These are phyloP conservation scores for Drosophila nigrodunni DNA, from an alignment of 1,140 invertebrate genomes.

Conservation along the genomic window DNA sequence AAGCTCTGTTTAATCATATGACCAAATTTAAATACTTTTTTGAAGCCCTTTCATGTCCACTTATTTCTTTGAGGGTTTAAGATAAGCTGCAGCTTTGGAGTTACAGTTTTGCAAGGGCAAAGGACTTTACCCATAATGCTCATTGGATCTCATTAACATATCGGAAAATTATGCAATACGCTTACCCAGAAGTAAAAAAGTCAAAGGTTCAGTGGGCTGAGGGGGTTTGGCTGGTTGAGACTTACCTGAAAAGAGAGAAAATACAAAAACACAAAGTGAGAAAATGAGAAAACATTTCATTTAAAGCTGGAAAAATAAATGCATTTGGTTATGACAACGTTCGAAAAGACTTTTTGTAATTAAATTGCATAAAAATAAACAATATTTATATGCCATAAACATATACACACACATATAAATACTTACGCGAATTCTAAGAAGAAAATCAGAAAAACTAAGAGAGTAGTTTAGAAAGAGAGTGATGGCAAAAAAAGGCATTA, in stretches of 20 bases:
- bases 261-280: not conserved
- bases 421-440: conserved; percentile 14
- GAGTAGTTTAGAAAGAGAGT: not conserved
- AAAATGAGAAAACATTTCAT: conserved; percentile 18
- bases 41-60: no score
- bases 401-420: not conserved
- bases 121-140: not conserved
- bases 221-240: not conserved
- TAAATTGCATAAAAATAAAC: conserved; percentile 14
- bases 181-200: conserved; percentile 18
- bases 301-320: conserved; percentile 13
- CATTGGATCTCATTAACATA: not conserved
- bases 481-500: conserved; percentile 13
- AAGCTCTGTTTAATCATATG: no score
- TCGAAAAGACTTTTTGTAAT: conserved; percentile 4
- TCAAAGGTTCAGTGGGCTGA: not conserved
- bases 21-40: no score
- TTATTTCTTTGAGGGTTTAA: no score
- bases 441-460: not conserved
- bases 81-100: not conserved
- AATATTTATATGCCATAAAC: not conserved
- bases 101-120: not conserved
- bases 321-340: conserved; percentile 19
- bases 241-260: conserved; percentile 37
- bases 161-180: conserved; percentile 9